These are phyloP conservation scores for Cheilosia vulpina DNA, from an alignment of 2,888 invertebrate species.

Conservation along the genomic window DNA sequence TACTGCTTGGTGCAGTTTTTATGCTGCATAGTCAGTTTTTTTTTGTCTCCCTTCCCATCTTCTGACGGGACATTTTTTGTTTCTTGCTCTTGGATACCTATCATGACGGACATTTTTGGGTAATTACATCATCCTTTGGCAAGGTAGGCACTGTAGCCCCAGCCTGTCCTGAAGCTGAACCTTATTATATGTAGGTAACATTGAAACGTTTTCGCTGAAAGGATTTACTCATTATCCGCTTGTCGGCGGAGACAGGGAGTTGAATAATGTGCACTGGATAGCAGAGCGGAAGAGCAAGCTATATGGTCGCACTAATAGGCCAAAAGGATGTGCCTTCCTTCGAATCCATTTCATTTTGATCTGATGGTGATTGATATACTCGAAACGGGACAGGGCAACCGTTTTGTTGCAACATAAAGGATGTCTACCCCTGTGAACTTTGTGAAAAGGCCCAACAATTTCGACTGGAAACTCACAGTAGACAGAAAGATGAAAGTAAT, in stretches of 20 bases:
- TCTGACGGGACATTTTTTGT: neutral
- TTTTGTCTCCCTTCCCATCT: slow-evolving; percentile 21
- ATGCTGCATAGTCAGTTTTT: slow-evolving; percentile 28
- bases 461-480: neutral
- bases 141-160: slow-evolving; percentile 32
- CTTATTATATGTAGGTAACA: slow-evolving; percentile 34
- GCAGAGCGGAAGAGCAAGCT: too few relatives aligned
- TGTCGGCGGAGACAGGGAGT: neutral
- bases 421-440: slow-evolving; percentile 15
- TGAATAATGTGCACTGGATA: neutral
- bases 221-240: slow-evolving; percentile 40
- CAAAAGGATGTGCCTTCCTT: slow-evolving; percentile 15
- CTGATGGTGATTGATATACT: slow-evolving; percentile 53
- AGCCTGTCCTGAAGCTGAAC: slow-evolving; percentile 13
- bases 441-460: slow-evolving; percentile 2
- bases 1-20: slow-evolving; percentile 48
- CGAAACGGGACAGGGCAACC: neutral
- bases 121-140: slow-evolving; percentile 46
- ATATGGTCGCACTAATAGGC: too few relatives aligned
- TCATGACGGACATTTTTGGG: slow-evolving; percentile 24
- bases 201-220: slow-evolving; percentile 13
- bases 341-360: slow-evolving; percentile 48
- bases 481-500: slow-evolving; percentile 55
- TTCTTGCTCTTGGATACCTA: neutral
- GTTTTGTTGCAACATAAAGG: slow-evolving; percentile 12